A percentile compares a stretch with the other conserved stretches of the same genome.
phyloP scores from a whole-genome alignment of 2,888 invertebrate genomes.

The Leistus spinibarbis region DNA sequence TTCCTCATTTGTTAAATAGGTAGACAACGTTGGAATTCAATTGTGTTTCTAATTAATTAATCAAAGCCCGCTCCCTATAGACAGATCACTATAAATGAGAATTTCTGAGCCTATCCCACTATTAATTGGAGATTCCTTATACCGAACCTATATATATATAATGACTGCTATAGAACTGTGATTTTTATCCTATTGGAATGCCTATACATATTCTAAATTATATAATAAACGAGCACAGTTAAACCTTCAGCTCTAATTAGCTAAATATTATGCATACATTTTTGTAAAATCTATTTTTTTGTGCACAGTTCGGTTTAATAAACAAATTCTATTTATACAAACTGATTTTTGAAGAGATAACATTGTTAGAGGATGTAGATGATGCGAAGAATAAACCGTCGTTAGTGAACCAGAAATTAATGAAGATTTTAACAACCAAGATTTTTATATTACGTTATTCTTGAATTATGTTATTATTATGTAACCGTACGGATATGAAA shows the following conservation, averaged over 20 bases:
- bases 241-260: too few species aligned
- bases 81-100: slow-evolving; percentile 28
- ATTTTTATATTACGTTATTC: too few species aligned
- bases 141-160: neutral
- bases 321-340: neutral
- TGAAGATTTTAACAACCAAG: too few species aligned
- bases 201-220: neutral
- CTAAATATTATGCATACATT: neutral
- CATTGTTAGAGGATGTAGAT: too few species aligned
- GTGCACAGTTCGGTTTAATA: neutral
- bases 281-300: neutral
- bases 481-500: too few species aligned
- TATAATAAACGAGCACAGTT: neutral
- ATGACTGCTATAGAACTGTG: neutral
- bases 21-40: slow-evolving; percentile 52
- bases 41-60: slow-evolving; percentile 56
- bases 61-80: slow-evolving; percentile 46
- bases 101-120: neutral
- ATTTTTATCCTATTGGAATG: neutral
- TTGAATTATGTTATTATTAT: too few species aligned
- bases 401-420: too few species aligned
- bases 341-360: neutral
- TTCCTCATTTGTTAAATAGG: slow-evolving; percentile 53
- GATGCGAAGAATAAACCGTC: too few species aligned
- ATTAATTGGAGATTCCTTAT: slow-evolving; percentile 2